A percentile compares a stretch with the other conserved stretches of the same genome.
phyloP scores from a whole-genome alignment of 2,888 invertebrate species.

The Drosophila niveifrons region DNA sequence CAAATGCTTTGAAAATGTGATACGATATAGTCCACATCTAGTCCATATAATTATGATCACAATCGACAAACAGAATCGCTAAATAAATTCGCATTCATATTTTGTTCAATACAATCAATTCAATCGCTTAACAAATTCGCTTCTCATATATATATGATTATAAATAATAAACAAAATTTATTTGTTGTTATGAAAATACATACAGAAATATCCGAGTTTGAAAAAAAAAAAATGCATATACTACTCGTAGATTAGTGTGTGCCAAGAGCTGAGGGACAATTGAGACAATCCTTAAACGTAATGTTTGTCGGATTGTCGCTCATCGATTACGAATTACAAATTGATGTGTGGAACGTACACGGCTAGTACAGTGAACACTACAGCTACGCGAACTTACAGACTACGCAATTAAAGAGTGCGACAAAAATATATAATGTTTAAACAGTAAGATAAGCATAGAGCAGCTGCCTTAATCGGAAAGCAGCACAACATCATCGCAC shows the following conservation, averaged over 20 bases:
- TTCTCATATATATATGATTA: conserved; percentile 6
- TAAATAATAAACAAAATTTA: conserved; percentile 31
- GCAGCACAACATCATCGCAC: conserved; percentile 59
- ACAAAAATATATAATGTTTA: conserved; percentile 1
- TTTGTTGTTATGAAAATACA: conserved; percentile 10
- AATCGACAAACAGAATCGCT: too few species aligned
- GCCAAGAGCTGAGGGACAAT: background rate
- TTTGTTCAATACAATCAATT: too few species aligned
- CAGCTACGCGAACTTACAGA: conserved; percentile 33
- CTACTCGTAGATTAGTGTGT: background rate
- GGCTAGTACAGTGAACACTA: conserved; percentile 41
- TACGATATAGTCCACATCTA: too few species aligned
- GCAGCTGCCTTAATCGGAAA: conserved; percentile 55
- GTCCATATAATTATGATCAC: too few species aligned
- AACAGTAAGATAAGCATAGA: background rate
- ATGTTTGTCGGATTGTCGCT: conserved; percentile 2
- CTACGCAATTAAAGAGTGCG: conserved; percentile 12
- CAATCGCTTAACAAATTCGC: too few species aligned
- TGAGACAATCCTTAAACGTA: conserved; percentile 6
- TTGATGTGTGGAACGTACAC: background rate
- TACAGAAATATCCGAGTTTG: background rate
- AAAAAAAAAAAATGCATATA: conserved; percentile 17
- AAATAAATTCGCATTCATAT: background rate
- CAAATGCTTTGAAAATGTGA: too few species aligned
- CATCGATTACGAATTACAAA: conserved; percentile 3